Evolutionary conservation across 1,140 invertebrate species (phyloP).

Genomic region (Drosophila grimshawi): DNA sequence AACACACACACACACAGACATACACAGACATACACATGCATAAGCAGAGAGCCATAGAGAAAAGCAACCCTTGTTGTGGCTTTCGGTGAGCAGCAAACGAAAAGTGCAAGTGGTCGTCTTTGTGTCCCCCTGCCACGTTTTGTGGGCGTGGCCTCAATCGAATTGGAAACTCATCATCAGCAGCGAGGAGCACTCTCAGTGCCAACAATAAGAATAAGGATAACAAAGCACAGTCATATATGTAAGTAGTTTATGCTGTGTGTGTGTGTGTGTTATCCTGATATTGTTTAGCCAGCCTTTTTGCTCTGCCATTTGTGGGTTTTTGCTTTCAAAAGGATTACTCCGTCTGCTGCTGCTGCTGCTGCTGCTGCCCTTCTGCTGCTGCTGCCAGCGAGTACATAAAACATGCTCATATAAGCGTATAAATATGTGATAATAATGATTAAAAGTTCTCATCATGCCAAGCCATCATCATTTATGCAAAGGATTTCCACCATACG

Average conservation of each 20-base stretch:
- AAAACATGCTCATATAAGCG: constrained; percentile 84
- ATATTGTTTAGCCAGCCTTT: constrained; percentile 67
- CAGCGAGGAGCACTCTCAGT: constrained; percentile 65
- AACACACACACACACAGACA: constrained; percentile 1
- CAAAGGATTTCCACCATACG: constrained; percentile 73
- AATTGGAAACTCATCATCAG: constrained; percentile 70
- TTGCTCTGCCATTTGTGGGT: constrained; percentile 84
- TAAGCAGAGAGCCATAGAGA: constrained; percentile 25
- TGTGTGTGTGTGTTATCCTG: constrained; percentile 33
- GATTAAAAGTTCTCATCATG: constrained; percentile 84
- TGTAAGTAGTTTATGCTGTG: constrained; percentile 12
- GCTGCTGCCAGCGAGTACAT: constrained; percentile 71
- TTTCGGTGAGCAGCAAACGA: constrained; percentile 45
- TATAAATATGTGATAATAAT: constrained; percentile 85
- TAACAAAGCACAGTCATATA: constrained; percentile 60
- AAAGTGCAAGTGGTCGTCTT: constrained; percentile 66
- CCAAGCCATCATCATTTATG: constrained; percentile 81
- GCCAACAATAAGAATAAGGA: constrained; percentile 73
- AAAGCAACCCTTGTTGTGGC: constrained; percentile 70
- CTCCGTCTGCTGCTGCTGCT: constrained; percentile 36
- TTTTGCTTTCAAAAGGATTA: constrained; percentile 83
- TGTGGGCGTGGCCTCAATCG: constrained; percentile 72
- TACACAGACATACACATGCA: not conserved
- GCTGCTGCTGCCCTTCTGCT: constrained; percentile 16
- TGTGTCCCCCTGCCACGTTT: constrained; percentile 8